phyloP scores from a whole-genome alignment of 1,140 invertebrate species.

The Scaptomyza graminum region DNA sequence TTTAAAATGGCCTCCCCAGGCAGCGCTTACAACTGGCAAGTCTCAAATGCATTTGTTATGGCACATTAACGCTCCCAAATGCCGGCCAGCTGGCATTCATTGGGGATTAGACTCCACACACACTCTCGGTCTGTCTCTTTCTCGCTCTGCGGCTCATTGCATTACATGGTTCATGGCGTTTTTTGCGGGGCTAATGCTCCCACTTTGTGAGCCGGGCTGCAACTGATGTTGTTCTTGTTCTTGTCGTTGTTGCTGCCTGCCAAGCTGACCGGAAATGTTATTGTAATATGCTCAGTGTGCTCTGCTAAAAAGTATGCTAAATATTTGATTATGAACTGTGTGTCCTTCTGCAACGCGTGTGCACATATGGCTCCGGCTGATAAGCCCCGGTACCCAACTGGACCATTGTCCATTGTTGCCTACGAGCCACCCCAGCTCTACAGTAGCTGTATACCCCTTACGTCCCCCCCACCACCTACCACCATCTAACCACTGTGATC shows the following conservation, averaged over 20 bases:
- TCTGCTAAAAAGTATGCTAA: constrained; percentile 78
- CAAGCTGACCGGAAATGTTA: constrained; percentile 81
- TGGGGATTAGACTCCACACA: constrained; percentile 48
- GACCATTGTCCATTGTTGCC: constrained; percentile 72
- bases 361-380: constrained; percentile 70
- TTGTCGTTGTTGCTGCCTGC: constrained; percentile 28
- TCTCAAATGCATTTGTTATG: constrained; percentile 81
- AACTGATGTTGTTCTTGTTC: constrained; percentile 24
- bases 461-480: neutral
- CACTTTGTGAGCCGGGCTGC: constrained; percentile 7
- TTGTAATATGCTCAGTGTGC: constrained; percentile 67
- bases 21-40: constrained; percentile 50
- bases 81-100: constrained; percentile 61
- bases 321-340: constrained; percentile 75
- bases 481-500: neutral
- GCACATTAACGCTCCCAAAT: constrained; percentile 78
- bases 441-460: no score
- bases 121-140: constrained; percentile 16
- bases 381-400: constrained; percentile 66
- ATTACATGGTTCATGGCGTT: constrained; percentile 56
- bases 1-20: constrained; percentile 61
- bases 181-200: constrained; percentile 50
- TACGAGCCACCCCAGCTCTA: constrained; percentile 3
- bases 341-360: constrained; percentile 31
- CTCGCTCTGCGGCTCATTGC: constrained; percentile 52